Evolutionary conservation across 2,113 vertebrate genomes (phyloP).

Genomic region (Eleginops maclovinus): DNA sequence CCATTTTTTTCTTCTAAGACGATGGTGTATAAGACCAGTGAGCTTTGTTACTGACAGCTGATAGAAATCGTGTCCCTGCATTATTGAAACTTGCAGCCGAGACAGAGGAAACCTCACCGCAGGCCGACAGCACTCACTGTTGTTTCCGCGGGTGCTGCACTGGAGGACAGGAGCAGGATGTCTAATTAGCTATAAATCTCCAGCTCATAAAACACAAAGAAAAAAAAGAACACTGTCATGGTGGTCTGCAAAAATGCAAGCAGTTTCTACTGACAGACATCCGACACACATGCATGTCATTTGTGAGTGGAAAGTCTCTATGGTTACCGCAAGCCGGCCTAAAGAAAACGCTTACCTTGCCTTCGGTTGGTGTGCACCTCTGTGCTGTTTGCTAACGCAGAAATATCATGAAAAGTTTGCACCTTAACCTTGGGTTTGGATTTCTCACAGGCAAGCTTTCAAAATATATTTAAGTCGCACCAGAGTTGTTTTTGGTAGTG

Average conservation of each 20-base stretch:
- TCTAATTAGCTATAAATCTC: constrained; percentile 50
- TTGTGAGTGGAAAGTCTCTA: constrained; percentile 37
- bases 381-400: constrained; percentile 26
- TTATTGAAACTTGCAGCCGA: constrained; percentile 35
- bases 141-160: constrained; percentile 48
- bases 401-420: constrained; percentile 23
- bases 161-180: constrained; percentile 10
- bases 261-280: constrained; percentile 28
- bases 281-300: constrained; percentile 34
- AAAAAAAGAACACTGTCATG: constrained; percentile 40
- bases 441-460: constrained; percentile 37
- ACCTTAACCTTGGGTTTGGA: constrained; percentile 46
- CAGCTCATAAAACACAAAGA: constrained; percentile 32
- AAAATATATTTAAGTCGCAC: constrained; percentile 57
- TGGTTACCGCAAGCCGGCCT: constrained; percentile 7
- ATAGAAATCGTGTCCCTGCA: constrained; percentile 32
- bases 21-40: not conserved
- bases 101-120: constrained; percentile 46
- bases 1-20: not conserved
- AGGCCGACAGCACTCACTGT: constrained; percentile 31
- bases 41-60: constrained; percentile 54
- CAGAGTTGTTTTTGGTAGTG: constrained; percentile 27
- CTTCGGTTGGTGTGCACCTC: not conserved
- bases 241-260: constrained; percentile 56
- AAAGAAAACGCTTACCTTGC: constrained; percentile 53